A percentile compares a stretch with the other conserved stretches of the same genome.
Evolutionary conservation across 2,888 invertebrate species (phyloP).

Genomic region (Epirrhoe alternata): DNA sequence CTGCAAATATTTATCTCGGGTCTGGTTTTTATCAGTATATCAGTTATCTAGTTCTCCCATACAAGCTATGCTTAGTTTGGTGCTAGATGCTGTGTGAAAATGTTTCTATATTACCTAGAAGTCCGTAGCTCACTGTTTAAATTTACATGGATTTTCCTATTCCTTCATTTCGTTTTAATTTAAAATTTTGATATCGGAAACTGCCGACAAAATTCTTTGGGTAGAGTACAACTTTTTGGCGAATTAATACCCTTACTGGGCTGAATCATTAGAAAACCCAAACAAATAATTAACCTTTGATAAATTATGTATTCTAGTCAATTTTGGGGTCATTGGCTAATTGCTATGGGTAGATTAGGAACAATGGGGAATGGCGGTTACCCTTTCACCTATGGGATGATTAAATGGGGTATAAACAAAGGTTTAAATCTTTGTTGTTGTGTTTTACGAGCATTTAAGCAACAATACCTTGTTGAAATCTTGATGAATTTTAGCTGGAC

Average conservation of each 20-base stretch:
- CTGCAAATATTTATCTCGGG: no score
- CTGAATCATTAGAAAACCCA: neutral
- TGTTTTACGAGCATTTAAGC: neutral
- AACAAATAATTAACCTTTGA: slow-evolving; percentile 2
- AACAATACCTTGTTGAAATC: neutral
- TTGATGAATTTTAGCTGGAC: neutral
- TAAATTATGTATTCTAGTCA: slow-evolving; percentile 16
- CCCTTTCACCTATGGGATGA: slow-evolving; percentile 26
- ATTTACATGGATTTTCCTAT: no score
- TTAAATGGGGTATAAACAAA: slow-evolving; percentile 20
- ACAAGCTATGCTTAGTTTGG: no score
- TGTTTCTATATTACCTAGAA: no score
- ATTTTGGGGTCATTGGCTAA: slow-evolving; percentile 28
- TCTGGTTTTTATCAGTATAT: no score
- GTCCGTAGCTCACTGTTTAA: no score
- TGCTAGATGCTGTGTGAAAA: no score
- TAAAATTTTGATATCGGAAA: no score
- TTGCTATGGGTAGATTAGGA: slow-evolving; percentile 25
- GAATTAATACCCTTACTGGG: neutral
- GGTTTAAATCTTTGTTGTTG: slow-evolving; percentile 5
- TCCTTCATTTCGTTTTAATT: no score
- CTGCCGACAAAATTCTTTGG: no score
- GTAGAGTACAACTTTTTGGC: no score
- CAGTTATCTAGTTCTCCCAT: no score
- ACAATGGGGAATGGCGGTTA: slow-evolving; percentile 26